Conservation (phyloP, 1,140 invertebrate genomes). For the Conus ventricosus region DNA sequence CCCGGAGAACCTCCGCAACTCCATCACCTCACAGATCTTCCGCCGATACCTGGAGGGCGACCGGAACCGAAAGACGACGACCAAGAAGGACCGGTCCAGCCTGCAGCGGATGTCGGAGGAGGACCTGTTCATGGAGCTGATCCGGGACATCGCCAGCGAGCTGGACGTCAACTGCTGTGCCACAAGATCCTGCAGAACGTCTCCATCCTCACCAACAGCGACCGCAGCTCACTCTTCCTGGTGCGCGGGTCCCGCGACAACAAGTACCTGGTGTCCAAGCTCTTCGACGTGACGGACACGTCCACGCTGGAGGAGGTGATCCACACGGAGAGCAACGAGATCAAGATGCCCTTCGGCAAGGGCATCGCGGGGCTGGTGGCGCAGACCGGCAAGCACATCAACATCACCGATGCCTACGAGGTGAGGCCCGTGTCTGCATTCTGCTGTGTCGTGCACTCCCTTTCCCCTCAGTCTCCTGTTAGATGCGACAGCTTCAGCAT, state of each 20-base stretch:
- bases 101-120: constrained; percentile 87
- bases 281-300: constrained; percentile 87
- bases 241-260: constrained; percentile 81
- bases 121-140: constrained; percentile 95
- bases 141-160: constrained; percentile 97
- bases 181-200: constrained; percentile 98
- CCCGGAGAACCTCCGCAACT: constrained; percentile 54
- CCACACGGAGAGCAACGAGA: constrained; percentile 71
- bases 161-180: constrained; percentile 92
- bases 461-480: too few relatives aligned
- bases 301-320: constrained; percentile 85
- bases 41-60: constrained; percentile 68
- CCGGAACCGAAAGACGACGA: constrained; percentile 43
- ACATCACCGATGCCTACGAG: constrained; percentile 96
- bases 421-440: constrained; percentile 76
- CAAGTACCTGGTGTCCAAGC: constrained; percentile 88
- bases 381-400: constrained; percentile 91
- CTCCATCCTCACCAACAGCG: constrained; percentile 91
- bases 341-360: constrained; percentile 80
- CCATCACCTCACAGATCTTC: constrained; percentile 67
- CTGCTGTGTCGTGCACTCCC: too few relatives aligned
- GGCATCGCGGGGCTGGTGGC: constrained; percentile 96
- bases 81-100: constrained; percentile 54
- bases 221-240: constrained; percentile 93
- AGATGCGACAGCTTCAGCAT: too few relatives aligned